phyloP scores from a whole-genome alignment of 2,888 invertebrate species.

The Amphipoea lucens region DNA sequence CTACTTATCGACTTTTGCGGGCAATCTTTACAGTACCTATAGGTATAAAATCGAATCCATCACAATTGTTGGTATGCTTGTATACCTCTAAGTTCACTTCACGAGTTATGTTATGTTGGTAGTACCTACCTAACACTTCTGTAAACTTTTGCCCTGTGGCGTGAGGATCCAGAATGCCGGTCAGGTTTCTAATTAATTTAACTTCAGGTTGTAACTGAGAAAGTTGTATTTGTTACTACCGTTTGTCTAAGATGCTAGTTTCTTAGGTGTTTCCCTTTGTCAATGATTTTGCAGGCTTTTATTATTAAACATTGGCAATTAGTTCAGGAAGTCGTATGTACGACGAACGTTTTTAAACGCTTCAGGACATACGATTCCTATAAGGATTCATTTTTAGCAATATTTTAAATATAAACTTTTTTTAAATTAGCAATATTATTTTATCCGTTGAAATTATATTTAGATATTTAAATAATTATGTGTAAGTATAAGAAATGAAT shows the following conservation, averaged over 20 bases:
- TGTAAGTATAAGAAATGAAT: background rate
- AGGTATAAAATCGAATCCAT: background rate
- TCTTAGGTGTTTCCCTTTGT: conserved; percentile 34
- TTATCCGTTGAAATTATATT: background rate
- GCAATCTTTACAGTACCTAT: background rate
- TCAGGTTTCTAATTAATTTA: conserved; percentile 69
- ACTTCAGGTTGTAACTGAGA: conserved; percentile 58
- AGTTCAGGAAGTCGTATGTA: background rate
- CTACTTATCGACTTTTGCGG: too few relatives aligned
- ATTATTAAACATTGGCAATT: background rate
- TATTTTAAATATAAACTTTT: background rate
- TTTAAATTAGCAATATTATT: background rate
- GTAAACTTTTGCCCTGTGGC: background rate
- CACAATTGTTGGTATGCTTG: background rate
- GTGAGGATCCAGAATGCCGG: conserved; percentile 46
- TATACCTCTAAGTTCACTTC: background rate
- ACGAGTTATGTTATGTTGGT: background rate
- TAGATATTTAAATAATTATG: background rate
- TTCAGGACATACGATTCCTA: background rate
- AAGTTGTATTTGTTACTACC: conserved; percentile 61
- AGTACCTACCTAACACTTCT: conserved; percentile 20
- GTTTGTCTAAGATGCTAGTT: conserved; percentile 50
- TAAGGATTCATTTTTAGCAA: background rate
- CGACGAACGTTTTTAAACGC: too few relatives aligned
- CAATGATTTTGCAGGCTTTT: conserved; percentile 12